Percentiles rank a stretch among this genome's conserved stretches.
Evolutionary conservation across 2,888 invertebrate species (phyloP).

Genomic region (Strigamia maritima): DNA sequence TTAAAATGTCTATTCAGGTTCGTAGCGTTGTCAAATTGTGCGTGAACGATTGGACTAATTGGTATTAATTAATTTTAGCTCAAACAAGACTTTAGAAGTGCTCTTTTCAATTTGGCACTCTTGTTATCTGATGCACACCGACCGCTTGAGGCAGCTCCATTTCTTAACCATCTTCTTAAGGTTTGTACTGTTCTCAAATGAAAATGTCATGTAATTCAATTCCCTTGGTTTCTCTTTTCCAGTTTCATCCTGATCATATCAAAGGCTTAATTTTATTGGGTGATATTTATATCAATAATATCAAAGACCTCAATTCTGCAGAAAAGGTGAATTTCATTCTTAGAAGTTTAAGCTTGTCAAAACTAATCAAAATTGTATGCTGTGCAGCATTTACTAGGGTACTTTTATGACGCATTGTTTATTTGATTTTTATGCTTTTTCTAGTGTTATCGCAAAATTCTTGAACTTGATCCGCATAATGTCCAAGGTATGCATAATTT

Average conservation of each 20-base stretch:
- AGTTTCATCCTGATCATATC: slow-evolving; percentile 84
- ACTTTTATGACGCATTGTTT: not conserved
- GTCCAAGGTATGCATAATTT: slow-evolving; percentile 93
- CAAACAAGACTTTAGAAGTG: slow-evolving; percentile 86
- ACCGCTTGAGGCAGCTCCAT: slow-evolving; percentile 87
- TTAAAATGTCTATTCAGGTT: slow-evolving; percentile 70
- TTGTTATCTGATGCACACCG: slow-evolving; percentile 81
- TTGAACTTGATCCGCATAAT: slow-evolving; percentile 82
- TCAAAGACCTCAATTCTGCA: slow-evolving; percentile 89
- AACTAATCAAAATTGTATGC: too few species aligned
- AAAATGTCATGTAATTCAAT: not conserved
- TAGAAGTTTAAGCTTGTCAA: too few species aligned
- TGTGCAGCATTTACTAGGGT: not conserved
- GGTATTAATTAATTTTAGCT: slow-evolving; percentile 46
- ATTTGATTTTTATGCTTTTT: slow-evolving; percentile 46
- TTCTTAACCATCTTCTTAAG: slow-evolving; percentile 82
- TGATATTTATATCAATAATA: slow-evolving; percentile 92
- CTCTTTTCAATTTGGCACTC: slow-evolving; percentile 89
- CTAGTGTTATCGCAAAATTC: slow-evolving; percentile 83
- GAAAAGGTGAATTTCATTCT: slow-evolving; percentile 71
- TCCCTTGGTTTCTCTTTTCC: slow-evolving; percentile 40
- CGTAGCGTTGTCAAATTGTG: not conserved
- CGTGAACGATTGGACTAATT: not conserved
- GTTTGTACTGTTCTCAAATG: slow-evolving; percentile 45
- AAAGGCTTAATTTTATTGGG: slow-evolving; percentile 91